Evolutionary conservation across 2,797 vertebrate species (phyloP).

Genomic region (Gastrophryne carolinensis): DNA sequence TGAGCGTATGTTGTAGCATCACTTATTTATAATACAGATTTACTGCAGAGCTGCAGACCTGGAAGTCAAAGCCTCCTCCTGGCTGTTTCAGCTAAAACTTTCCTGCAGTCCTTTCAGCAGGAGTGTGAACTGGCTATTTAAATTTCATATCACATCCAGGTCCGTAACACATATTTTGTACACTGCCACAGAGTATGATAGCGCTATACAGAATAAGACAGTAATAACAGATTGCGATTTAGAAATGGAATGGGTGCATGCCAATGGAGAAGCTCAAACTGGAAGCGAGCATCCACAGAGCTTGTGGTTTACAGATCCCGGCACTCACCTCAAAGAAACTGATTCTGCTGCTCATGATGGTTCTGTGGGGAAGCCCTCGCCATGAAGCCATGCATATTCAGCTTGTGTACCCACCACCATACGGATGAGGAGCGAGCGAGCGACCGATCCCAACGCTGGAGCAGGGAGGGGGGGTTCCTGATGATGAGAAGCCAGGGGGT

Average conservation of each 20-base stretch:
- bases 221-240: background rate
- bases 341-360: conserved; percentile 56
- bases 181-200: too few species aligned
- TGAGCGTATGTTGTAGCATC: background rate
- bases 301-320: conserved; percentile 13
- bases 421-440: background rate
- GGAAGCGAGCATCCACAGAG: background rate
- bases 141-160: too few species aligned
- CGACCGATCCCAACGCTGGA: background rate
- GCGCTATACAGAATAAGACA: too few species aligned
- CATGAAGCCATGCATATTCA: conserved; percentile 36
- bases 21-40: background rate
- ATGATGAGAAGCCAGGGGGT: background rate
- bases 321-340: conserved; percentile 67
- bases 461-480: background rate
- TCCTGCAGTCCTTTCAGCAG: background rate
- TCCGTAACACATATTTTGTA: too few species aligned
- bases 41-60: background rate
- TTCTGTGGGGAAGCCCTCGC: conserved; percentile 25
- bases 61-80: background rate
- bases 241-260: background rate
- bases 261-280: background rate
- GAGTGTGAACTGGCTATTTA: too few species aligned
- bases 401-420: background rate
- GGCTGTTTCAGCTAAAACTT: background rate